Conservation (phyloP, 2,888 invertebrate species). For the Imbricaverruca yamaguchii region DNA sequence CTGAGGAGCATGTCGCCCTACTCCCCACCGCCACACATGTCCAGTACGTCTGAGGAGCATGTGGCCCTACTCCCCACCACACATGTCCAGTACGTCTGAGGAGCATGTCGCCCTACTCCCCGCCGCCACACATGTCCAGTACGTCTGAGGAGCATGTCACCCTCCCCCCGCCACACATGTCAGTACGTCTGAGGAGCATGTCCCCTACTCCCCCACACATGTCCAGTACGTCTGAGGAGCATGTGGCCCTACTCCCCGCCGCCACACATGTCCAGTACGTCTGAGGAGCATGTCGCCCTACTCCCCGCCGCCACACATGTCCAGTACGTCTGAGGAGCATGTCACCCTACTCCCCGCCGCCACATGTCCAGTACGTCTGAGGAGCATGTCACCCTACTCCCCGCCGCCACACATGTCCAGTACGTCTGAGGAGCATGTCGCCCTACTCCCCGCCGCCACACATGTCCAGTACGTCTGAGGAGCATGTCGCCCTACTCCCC, state of each 20-base stretch:
- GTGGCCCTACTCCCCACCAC: constrained; percentile 83
- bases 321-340: constrained; percentile 60
- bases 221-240: constrained; percentile 61
- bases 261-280: constrained; percentile 77
- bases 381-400: constrained; percentile 78
- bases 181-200: constrained; percentile 61
- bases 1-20: constrained; percentile 71
- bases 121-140: constrained; percentile 88
- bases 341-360: constrained; percentile 83
- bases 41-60: constrained; percentile 60
- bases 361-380: constrained; percentile 69
- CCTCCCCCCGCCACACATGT: constrained; percentile 89
- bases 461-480: constrained; percentile 62
- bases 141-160: constrained; percentile 61
- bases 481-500: constrained; percentile 84
- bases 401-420: constrained; percentile 90
- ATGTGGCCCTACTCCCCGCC: constrained; percentile 85
- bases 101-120: constrained; percentile 81
- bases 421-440: constrained; percentile 58
- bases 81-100: constrained; percentile 65
- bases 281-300: constrained; percentile 71
- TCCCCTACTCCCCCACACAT: constrained; percentile 90
- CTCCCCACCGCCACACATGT: constrained; percentile 85
- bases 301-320: constrained; percentile 85
- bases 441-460: constrained; percentile 86